These are phyloP conservation scores for Cyprinella venusta DNA, from an alignment of 2,797 vertebrate genomes.

Conservation along the genomic window DNA sequence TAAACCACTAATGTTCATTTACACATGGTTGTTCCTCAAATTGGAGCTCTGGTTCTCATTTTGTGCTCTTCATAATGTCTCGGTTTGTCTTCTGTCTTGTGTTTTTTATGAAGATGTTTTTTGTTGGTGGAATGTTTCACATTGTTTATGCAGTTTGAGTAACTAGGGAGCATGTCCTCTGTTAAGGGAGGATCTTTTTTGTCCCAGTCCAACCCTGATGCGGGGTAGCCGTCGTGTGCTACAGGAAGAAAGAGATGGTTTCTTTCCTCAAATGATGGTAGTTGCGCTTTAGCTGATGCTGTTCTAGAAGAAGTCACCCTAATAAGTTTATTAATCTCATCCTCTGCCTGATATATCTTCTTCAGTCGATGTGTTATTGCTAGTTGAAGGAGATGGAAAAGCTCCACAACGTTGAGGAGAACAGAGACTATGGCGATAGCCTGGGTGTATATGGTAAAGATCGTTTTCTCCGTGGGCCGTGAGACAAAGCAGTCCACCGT, in stretches of 20 bases:
- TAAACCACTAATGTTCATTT: constrained; percentile 24
- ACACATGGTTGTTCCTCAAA: constrained; percentile 26
- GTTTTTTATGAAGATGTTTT: constrained; percentile 56
- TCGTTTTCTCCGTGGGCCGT: constrained; percentile 83
- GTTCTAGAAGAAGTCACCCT: constrained; percentile 5
- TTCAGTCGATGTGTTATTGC: constrained; percentile 68
- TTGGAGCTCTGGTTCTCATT: constrained; percentile 12
- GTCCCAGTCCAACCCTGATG: constrained; percentile 64
- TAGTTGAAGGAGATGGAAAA: constrained; percentile 76
- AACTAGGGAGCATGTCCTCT: constrained; percentile 70
- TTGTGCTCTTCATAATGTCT: constrained; percentile 73
- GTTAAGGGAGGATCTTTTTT: constrained; percentile 29
- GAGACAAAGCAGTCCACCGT: constrained; percentile 85
- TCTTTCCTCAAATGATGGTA: constrained; percentile 54
- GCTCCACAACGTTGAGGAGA: constrained; percentile 80
- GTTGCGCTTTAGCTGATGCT: constrained; percentile 4
- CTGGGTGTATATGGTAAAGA: constrained; percentile 84
- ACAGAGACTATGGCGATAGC: constrained; percentile 75
- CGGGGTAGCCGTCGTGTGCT: constrained; percentile 50
- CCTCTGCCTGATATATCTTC: constrained; percentile 56
- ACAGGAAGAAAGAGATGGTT: constrained; percentile 50
- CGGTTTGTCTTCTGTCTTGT: constrained; percentile 51
- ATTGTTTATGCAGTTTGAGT: constrained; percentile 69
- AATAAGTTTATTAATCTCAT: constrained; percentile 16
- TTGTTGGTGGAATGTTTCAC: constrained; percentile 59